Evolutionary conservation across 64 coral and sea anemone species (phyloP), one percentile per base, ranked within the genome.

Genomic region (Montipora capricornis): DNA sequence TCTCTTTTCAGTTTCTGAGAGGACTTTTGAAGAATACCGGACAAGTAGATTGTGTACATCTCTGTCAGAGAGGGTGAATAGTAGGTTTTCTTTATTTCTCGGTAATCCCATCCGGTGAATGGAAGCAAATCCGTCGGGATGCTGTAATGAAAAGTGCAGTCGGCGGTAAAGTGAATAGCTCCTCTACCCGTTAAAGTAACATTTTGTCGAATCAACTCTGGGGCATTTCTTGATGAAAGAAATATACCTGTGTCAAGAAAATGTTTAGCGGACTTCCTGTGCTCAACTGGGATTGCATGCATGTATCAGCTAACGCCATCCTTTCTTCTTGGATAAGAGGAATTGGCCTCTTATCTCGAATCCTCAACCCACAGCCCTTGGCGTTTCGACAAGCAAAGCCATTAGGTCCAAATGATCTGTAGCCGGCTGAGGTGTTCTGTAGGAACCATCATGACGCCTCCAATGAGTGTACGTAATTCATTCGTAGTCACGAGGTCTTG

Each of bases 51-150:
- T 62, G 29, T 87, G 82, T 87, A 93, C 59, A 91, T 66, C 64
- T 67, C 24, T 37, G 22, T n/a, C 7, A 91, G 26, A 44, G 76
- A 80, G 10, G 13, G 4, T 13, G 8, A 26, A 13, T 76, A 45
- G 29, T 10, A 44, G 19, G 19, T 59, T 47, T 50, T 47, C 59
- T 55, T 6, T 5, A 58, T 67, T 68, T 6, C 37, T 69, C 17
- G 64, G 89, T 91, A 82, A 37, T 91, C 89, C 89, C 89, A 91
- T 15, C 74, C 50, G 13, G 53, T 87, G 20, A 93, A 93, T 44
- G 91, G 91, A 14, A 79, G 13, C 37, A 75, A 75, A 86, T 93
- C 82, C 4, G 82, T 4, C 9, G 74, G 81, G 37, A 93, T 51
- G 17, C 60, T 68, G 26, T 84, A 60, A 8, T 87, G 75, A 92